Evolutionary conservation across 2,797 vertebrate species (phyloP), one percentile per base, ranked within the genome.

Genomic region (Aotus griseimembra): DNA sequence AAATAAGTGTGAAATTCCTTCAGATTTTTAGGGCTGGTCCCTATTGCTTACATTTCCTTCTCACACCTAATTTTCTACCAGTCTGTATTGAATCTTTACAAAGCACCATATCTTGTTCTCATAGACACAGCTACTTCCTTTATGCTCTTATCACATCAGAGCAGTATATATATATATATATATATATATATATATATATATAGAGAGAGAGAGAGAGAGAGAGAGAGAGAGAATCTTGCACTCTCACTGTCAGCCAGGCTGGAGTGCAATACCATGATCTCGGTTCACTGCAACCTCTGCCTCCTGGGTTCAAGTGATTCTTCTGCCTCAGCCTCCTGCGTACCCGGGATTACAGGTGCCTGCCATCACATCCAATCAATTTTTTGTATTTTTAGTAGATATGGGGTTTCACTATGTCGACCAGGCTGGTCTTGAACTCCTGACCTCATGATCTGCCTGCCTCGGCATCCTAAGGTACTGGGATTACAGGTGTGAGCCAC

Each of bases 11-110:
- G 86, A 70, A 84, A 70, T 67, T 76, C 24, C 36, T 64, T 30
- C 61, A 22, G 24, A 50, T 46, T 61, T 93, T 55, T 41, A 46
- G 28, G 48, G n/a, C 80, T 41, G 84, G 5, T 80, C 6, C 5
- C 55, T 50, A 36, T 17, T 24, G 86, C 82, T 86, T 80, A 39
- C 26, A 36, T 89, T 92, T 72, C 48, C 92, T 87, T 88, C 39
- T 92, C 48, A 61, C 10, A 58, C 50, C 14, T 94, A 67, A 73
- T 87, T 92, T 96, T 77, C 57, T 80, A 26, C 15, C 13, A 22
- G 81, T 36, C 36, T 86, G 70, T 24, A 11, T 13, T 70, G 77
- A 85, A n/a, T 50, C 44, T 82, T 84, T n/a, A 70, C 64, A 61
- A 70, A 88, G 26, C 14, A 87, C 44, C 79, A 5, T 24, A 61